Evolutionary conservation across 2,113 vertebrate genomes (phyloP), one percentile per base, ranked within the genome.

Genomic region (Aleadryas rufinucha): DNA sequence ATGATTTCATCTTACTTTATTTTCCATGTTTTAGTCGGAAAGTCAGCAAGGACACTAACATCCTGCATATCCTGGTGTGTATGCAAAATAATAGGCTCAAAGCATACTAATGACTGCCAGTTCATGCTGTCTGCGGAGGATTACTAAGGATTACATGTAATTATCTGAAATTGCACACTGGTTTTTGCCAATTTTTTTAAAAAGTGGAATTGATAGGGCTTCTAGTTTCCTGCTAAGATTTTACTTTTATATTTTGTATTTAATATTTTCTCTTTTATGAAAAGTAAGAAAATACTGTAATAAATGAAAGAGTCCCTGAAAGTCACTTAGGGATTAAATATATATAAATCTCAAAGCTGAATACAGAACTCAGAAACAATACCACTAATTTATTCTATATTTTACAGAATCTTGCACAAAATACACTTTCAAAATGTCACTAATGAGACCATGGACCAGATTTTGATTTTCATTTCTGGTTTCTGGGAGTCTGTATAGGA

Each of bases 121-220:
- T 93, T 97, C 92, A 94, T 1, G 63, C 74, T 95, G 59, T 91
- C 91, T 92, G 57, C 0, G 1, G 74, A 97, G 84, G 91, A 97
- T 97, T 97, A 97, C 84, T 79, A 93, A 87, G 96, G 96, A 97
- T 97, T 97, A 97, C 96, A 96, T 89, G 90, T 95, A 96, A 96
- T 97, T 97, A 97, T 95, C 90, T 97, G 89, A 96, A 97, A 96
- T 88, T 90, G 95, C 90, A 95, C 89, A 95, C 90, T 82, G 81
- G 0, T 64, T 96, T 95, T 93, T 75, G 57, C 84, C 93, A 92
- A 15, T 84, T 94, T 60, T 85, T 88, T 35, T 0, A 6, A 92
- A 81, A 89, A 95, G 52, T 84, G 37, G 60, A 96, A 96, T 92
- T 93, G 83, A 95, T 97, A 96, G 87, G 87, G 30, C 33, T 92